These are phyloP conservation scores for Acheta domesticus DNA, from an alignment of 2,888 invertebrate species.

Conservation along the genomic window DNA sequence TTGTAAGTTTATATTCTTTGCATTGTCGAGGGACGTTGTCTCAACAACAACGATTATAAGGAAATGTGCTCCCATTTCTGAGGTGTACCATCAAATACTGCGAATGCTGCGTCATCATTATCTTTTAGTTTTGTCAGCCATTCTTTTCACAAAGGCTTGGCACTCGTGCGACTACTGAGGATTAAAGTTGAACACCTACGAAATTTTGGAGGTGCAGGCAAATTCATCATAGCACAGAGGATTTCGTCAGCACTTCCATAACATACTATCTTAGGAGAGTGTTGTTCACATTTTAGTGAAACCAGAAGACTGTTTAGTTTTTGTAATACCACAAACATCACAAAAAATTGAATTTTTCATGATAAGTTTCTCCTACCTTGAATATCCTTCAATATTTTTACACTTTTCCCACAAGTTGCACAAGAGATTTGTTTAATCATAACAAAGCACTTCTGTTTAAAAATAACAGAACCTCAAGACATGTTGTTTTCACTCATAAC, in stretches of 20 bases:
- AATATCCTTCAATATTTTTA: no score
- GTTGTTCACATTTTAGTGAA: no score
- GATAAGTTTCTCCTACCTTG: no score
- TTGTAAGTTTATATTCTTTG: background rate
- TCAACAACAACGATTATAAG: constrained; percentile 24
- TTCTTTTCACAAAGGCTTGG: background rate
- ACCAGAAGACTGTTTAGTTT: no score
- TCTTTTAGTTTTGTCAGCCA: background rate
- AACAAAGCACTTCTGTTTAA: no score
- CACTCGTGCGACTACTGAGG: background rate
- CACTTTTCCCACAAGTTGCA: no score
- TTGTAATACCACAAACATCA: no score
- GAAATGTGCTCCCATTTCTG: background rate
- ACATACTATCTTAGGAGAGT: background rate
- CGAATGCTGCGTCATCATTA: background rate
- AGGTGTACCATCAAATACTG: background rate
- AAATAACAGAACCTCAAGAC: no score
- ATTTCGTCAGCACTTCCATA: background rate
- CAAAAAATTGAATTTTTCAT: no score
- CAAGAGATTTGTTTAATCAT: no score
- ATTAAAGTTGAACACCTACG: background rate
- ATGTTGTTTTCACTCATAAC: no score
- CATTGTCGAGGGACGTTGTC: constrained; percentile 19
- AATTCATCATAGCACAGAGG: background rate
- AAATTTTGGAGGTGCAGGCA: background rate